Evolutionary conservation across 2,888 invertebrate species (phyloP).

Genomic region (Euzetes globulus): DNA sequence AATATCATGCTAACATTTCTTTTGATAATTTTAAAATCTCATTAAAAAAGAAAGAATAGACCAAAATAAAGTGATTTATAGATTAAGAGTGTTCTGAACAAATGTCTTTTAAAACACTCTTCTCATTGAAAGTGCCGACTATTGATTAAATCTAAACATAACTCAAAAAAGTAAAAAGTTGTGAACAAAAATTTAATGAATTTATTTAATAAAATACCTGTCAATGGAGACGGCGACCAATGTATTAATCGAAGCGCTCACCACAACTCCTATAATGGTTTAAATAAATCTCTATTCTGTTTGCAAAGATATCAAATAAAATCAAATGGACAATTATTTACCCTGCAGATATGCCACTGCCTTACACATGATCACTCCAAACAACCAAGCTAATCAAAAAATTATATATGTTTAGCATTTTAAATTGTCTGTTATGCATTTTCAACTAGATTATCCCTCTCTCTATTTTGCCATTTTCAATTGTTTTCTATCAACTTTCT

Average conservation of each 20-base stretch:
- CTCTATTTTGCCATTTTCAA: background rate
- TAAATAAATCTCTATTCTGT: background rate
- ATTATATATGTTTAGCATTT: background rate
- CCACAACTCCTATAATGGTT: slow-evolving; percentile 49
- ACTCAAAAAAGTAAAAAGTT: background rate
- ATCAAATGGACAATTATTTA: background rate
- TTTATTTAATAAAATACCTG: slow-evolving; percentile 46
- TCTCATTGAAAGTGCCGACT: no score
- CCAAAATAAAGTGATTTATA: no score
- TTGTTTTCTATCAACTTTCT: no score
- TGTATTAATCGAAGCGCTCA: slow-evolving; percentile 55
- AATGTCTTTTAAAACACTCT: no score
- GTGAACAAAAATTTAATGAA: background rate
- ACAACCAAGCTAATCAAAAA: slow-evolving; percentile 52
- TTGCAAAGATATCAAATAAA: background rate
- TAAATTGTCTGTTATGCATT: no score
- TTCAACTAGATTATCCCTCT: background rate
- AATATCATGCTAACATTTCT: no score
- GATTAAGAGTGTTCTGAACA: no score
- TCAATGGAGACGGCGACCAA: slow-evolving; percentile 55
- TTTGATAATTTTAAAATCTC: no score
- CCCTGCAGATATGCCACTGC: slow-evolving; percentile 54
- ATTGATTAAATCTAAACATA: background rate
- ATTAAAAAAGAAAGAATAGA: no score
- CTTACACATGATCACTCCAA: slow-evolving; percentile 55